These are phyloP conservation scores for Actinostola sp. DNA, from an alignment of 92 coral and sea anemone species.

Conservation along the genomic window DNA sequence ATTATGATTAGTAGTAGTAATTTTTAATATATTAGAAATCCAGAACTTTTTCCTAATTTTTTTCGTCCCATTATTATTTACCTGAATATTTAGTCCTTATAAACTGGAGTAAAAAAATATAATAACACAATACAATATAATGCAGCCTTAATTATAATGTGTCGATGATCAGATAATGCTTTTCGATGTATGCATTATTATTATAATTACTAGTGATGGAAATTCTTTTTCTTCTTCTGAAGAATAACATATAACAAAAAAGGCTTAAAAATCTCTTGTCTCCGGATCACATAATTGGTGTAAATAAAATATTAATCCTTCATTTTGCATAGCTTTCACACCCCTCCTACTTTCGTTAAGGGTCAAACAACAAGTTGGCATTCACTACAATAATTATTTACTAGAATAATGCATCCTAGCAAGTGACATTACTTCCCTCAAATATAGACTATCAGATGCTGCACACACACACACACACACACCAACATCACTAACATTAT, in stretches of 20 bases:
- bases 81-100: background rate
- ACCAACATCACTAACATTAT: background rate
- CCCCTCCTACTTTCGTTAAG: constrained; percentile 4
- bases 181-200: background rate
- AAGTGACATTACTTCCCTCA: no score
- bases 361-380: background rate
- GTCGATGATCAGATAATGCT: constrained; percentile 2
- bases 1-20: no score
- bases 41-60: no score
- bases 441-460: no score
- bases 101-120: background rate
- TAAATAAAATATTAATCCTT: background rate
- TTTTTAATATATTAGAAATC: no score
- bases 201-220: background rate
- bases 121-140: constrained; percentile 3
- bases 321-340: background rate
- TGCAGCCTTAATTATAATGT: background rate
- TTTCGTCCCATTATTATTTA: no score
- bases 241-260: background rate
- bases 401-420: no score
- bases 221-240: background rate
- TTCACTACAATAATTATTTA: background rate
- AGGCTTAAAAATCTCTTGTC: background rate
- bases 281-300: background rate
- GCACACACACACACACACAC: background rate